Evolutionary conservation across 2,113 vertebrate genomes (phyloP), one percentile per base, ranked within the genome.

Genomic region (Acrocephalus arundinaceus): DNA sequence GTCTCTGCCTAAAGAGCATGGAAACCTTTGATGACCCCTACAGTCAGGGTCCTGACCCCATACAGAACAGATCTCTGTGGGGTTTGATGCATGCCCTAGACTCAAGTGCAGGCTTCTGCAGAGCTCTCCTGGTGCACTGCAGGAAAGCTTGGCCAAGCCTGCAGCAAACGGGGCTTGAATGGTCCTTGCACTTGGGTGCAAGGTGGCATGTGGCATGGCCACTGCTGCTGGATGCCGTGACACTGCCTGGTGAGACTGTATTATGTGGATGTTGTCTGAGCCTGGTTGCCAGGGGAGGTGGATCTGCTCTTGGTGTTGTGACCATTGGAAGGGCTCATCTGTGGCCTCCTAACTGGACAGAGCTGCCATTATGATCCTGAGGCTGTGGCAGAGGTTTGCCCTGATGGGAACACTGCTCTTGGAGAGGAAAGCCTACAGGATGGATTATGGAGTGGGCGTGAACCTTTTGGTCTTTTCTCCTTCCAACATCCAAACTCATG

Each of bases 101-200:
- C 25, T 17, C 23, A 35, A 28, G 13, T 27, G 31, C 23, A 33
- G 59, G 16, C 48, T 88, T 54, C 54, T 63, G 18, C 4, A 9
- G 59, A 57, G 15, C 2, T 41, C 72, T 76, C 30, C 68, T 45
- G 45, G 20, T 0, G 2, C 2, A 3, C 43, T 83, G 39, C 62
- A 41, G 75, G 46, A 59, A 61, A 68, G 31, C 43, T 52, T 62
- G 37, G n/a, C 37, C 58, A 52, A 63, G 37, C 33, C 24, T 62
- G 43, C 51, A 61, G 65, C 2, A 11, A 19, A 15, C 0, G 0
- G 22, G 43, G 7, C 4, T 78, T 76, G 30, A 55, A 14, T 23
- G 24, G 28, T 52, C 61, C 66, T 75, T 68, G 61, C 21, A 8
- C 8, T 62, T 55, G n/a, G 4, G 6, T 70, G 28, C 13, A 9